Conservation (phyloP, 2,113 vertebrate genomes). For the Gasterosteus aculeatus region DNA sequence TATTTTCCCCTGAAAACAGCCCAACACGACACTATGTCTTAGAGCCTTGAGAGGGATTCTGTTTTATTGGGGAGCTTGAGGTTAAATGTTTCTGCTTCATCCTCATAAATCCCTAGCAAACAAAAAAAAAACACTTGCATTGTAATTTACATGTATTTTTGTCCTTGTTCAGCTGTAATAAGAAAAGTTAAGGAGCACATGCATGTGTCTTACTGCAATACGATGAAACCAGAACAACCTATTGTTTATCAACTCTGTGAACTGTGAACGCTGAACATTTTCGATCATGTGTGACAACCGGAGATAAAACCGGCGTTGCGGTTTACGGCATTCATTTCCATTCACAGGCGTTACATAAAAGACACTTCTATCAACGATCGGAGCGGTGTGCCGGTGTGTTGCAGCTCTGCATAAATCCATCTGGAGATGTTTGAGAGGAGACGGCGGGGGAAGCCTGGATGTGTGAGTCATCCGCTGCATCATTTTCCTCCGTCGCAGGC, state of each 20-base stretch:
- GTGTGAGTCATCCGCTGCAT: conserved; percentile 63
- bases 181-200: not conserved
- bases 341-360: conserved; percentile 45
- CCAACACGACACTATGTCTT: too few relatives aligned
- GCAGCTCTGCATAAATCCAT: conserved; percentile 37
- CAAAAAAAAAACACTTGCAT: not conserved
- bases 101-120: not conserved
- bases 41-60: too few relatives aligned
- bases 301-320: not conserved
- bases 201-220: not conserved
- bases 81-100: too few relatives aligned
- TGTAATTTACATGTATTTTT: not conserved
- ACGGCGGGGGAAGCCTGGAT: conserved; percentile 30
- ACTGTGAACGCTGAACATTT: conserved; percentile 7
- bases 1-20: too few relatives aligned
- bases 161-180: not conserved
- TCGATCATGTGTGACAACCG: not conserved
- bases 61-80: too few relatives aligned
- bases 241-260: not conserved
- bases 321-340: conserved; percentile 29
- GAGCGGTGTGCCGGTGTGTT: not conserved
- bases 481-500: conserved; percentile 30
- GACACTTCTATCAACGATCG: not conserved
- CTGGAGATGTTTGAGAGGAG: conserved; percentile 6
- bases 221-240: not conserved